A percentile compares a stretch with the other conserved stretches of the same genome.
phyloP scores from a whole-genome alignment of 2,113 vertebrate species.

The Numenius arquata region DNA sequence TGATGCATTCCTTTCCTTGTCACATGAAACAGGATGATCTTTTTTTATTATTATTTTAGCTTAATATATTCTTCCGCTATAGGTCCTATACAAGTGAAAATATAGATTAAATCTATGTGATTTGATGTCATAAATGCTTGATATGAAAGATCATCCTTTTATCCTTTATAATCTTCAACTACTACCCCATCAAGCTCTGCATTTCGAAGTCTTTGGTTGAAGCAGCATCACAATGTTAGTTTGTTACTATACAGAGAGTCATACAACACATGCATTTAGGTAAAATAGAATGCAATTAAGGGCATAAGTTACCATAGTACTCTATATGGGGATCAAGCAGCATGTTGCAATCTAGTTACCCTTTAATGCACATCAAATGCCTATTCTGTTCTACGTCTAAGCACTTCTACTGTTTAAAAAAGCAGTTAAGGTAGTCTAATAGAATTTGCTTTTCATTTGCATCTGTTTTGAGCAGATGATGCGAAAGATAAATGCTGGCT shows the following conservation, averaged over 20 bases:
- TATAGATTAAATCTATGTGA: not conserved
- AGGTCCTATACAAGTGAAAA: not conserved
- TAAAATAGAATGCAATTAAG: not conserved
- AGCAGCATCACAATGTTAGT: not conserved
- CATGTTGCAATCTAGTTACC: not conserved
- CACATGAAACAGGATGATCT: not conserved
- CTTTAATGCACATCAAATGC: not conserved
- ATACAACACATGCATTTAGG: not conserved
- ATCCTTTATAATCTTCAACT: slow-evolving; percentile 51
- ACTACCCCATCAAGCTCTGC: not conserved
- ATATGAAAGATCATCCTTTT: slow-evolving; percentile 16
- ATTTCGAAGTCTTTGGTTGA: not conserved
- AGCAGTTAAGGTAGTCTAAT: not conserved
- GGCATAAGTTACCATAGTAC: not conserved
- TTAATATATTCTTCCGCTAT: not conserved
- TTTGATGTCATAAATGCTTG: slow-evolving; percentile 9
- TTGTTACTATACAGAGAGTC: not conserved
- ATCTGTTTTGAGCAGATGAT: slow-evolving; percentile 29
- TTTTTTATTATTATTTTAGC: not conserved
- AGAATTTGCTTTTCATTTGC: slow-evolving; percentile 18
- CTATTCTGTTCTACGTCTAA: slow-evolving; percentile 2
- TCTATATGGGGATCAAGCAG: not conserved
- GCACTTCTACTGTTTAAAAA: not conserved
- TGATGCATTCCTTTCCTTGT: not conserved
- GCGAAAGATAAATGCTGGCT: not conserved